A percentile compares a stretch with the other conserved stretches of the same genome.
Conservation (phyloP, 2,797 vertebrate genomes). For the Pogonophryne albipinna region DNA sequence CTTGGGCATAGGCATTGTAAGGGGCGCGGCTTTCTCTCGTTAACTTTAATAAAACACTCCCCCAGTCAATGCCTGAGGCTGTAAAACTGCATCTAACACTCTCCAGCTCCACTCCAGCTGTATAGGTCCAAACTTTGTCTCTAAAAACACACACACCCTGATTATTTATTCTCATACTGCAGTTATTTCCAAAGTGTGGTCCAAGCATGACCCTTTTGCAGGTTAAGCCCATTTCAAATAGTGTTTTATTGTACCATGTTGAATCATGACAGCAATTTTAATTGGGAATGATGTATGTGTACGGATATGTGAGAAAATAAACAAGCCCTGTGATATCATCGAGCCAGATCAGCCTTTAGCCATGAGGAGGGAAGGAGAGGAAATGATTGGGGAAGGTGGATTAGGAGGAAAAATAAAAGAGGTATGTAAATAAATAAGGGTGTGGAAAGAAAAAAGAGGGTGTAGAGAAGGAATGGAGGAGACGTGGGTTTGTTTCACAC, state of each 20-base stretch:
- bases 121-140: slow-evolving; percentile 62
- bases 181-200: slow-evolving; percentile 37
- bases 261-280: slow-evolving; percentile 10
- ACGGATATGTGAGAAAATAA: slow-evolving; percentile 9
- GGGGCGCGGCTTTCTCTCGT: slow-evolving; percentile 72
- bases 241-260: slow-evolving; percentile 32
- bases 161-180: slow-evolving; percentile 35
- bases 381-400: neutral
- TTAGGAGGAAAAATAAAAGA: neutral
- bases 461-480: neutral
- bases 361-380: neutral
- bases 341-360: slow-evolving; percentile 10
- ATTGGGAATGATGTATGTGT: slow-evolving; percentile 16
- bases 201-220: slow-evolving; percentile 14
- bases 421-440: neutral
- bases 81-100: slow-evolving; percentile 70
- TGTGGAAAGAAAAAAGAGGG: too few relatives aligned
- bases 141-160: slow-evolving; percentile 38
- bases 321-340: slow-evolving; percentile 1
- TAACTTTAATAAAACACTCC: slow-evolving; percentile 82
- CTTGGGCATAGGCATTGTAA: slow-evolving; percentile 65
- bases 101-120: slow-evolving; percentile 30
- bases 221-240: slow-evolving; percentile 15
- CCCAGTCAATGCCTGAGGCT: slow-evolving; percentile 68
- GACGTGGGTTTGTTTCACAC: neutral